Percentiles rank a stretch among this genome's conserved stretches.
These are phyloP conservation scores for Pampus argenteus DNA, from an alignment of 2,797 vertebrate genomes.

Conservation along the genomic window DNA sequence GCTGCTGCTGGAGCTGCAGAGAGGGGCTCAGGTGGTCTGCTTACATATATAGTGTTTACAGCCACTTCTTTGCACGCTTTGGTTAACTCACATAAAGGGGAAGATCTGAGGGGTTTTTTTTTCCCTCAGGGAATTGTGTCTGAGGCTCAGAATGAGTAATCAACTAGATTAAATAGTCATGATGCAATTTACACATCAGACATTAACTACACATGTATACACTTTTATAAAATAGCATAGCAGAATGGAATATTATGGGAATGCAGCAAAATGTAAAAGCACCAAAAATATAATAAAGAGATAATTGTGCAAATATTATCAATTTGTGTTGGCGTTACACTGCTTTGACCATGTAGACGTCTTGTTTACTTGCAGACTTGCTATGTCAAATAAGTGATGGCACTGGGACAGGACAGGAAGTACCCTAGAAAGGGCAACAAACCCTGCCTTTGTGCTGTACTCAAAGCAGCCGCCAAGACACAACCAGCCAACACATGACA, in stretches of 20 bases:
- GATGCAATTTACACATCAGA: background rate
- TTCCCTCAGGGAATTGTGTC: background rate
- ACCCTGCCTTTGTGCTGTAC: constrained; percentile 71
- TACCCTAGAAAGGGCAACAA: constrained; percentile 66
- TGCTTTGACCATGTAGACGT: constrained; percentile 16
- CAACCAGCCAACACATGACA: constrained; percentile 77
- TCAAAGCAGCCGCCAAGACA: constrained; percentile 68
- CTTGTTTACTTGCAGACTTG: constrained; percentile 60
- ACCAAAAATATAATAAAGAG: too few species aligned
- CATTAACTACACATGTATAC: background rate
- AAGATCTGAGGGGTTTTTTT: background rate
- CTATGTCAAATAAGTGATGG: constrained; percentile 39
- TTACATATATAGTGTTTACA: constrained; percentile 4
- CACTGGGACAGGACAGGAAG: constrained; percentile 56
- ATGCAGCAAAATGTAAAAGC: background rate
- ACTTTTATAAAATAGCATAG: background rate
- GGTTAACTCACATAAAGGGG: background rate
- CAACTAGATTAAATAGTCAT: background rate
- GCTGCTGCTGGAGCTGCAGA: constrained; percentile 20
- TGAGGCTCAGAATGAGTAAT: background rate
- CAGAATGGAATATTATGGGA: background rate
- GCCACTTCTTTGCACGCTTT: background rate
- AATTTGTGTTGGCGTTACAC: background rate
- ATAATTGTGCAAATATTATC: background rate
- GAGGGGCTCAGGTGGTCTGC: constrained; percentile 42